Conservation (phyloP, 2,797 vertebrate genomes). For the Cottoperca gobio region DNA sequence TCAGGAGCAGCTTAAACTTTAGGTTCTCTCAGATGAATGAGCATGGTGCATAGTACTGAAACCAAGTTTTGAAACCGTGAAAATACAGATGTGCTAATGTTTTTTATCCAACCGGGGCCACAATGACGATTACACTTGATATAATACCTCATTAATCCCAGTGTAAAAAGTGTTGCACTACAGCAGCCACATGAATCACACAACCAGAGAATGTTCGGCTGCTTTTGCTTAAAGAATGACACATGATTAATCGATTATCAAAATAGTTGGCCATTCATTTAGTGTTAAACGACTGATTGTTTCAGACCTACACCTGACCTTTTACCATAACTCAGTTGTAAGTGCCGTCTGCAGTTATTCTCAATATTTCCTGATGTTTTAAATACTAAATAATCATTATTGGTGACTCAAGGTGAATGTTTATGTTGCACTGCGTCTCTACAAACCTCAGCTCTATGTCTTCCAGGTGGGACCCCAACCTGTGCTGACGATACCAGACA, state of each 20-base stretch:
- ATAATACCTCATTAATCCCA: background rate
- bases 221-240: too few species aligned
- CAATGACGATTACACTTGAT: background rate
- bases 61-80: background rate
- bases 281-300: too few species aligned
- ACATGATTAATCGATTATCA: too few species aligned
- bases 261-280: too few species aligned
- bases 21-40: background rate
- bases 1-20: background rate
- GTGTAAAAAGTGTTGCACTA: background rate
- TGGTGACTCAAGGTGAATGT: background rate
- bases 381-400: background rate
- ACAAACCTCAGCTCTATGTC: constrained; percentile 3
- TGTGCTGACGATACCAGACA: constrained; percentile 92
- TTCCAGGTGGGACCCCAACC: constrained; percentile 89
- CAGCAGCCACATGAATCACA: background rate
- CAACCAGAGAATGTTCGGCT: too few species aligned
- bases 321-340: background rate
- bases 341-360: background rate
- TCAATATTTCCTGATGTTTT: background rate
- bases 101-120: background rate
- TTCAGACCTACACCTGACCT: background rate
- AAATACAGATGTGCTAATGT: background rate
- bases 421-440: background rate
- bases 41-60: background rate